Percentiles rank a stretch among this genome's conserved stretches.
phyloP scores from a whole-genome alignment of 2,888 invertebrate genomes.

The Amphiduros pacificus region DNA sequence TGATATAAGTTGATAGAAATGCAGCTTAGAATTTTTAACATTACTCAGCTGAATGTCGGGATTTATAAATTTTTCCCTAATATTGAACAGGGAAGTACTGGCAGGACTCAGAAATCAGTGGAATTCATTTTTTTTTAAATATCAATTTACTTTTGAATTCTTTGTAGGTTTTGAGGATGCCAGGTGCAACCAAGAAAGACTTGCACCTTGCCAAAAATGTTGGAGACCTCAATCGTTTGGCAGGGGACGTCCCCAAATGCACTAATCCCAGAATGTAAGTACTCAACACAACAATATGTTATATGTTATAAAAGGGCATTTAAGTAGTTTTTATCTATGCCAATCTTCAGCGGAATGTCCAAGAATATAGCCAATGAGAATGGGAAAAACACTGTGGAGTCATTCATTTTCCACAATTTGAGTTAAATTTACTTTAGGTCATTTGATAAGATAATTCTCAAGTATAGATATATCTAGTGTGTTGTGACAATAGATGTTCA shows the following conservation, averaged over 20 bases:
- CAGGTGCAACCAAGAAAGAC: conserved; percentile 40
- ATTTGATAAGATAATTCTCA: not conserved
- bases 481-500: not conserved
- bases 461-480: not conserved
- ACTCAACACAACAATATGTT: not conserved
- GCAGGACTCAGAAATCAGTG: too few species aligned
- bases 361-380: too few species aligned
- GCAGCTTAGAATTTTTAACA: too few species aligned
- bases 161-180: too few species aligned
- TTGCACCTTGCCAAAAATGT: conserved; percentile 49
- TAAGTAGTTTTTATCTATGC: not conserved
- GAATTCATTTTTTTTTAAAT: too few species aligned
- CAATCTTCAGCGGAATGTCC: not conserved
- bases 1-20: too few species aligned
- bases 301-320: not conserved
- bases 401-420: too few species aligned
- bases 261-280: conserved; percentile 21
- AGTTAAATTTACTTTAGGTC: not conserved
- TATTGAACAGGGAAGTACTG: too few species aligned
- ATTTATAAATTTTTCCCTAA: too few species aligned
- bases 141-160: too few species aligned
- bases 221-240: conserved; percentile 45
- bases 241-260: conserved; percentile 30
- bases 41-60: too few species aligned
- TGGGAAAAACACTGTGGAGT: too few species aligned